Percentiles rank a stretch among this genome's conserved stretches.
Conservation (phyloP, 2,797 vertebrate genomes). For the Sitta carolinensis region DNA sequence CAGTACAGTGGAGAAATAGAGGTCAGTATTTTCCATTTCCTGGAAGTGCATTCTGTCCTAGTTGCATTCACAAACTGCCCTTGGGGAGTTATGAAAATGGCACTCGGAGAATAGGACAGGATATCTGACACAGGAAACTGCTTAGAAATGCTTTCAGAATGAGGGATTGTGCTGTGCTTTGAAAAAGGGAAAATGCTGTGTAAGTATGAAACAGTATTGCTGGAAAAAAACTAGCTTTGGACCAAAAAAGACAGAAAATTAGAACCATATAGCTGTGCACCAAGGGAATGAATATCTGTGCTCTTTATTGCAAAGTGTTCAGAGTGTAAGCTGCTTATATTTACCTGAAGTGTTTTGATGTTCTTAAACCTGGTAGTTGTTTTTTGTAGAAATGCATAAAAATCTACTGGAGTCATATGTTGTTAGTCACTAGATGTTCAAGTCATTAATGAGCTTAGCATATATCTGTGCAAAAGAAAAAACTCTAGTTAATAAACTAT, state of each 20-base stretch:
- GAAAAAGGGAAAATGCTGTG: conserved; percentile 28
- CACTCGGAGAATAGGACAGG: conserved; percentile 35
- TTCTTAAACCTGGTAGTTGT: background rate
- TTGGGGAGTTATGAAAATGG: conserved; percentile 62
- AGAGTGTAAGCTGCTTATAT: background rate
- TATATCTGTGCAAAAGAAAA: background rate
- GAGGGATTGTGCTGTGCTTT: conserved; percentile 24
- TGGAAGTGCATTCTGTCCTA: conserved; percentile 56
- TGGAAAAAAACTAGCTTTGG: background rate
- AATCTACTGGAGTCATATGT: background rate
- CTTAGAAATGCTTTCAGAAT: conserved; percentile 53
- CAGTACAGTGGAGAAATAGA: conserved; percentile 29
- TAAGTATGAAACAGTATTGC: background rate
- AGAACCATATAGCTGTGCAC: background rate
- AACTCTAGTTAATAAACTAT: background rate
- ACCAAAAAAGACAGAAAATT: background rate
- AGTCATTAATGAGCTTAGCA: background rate
- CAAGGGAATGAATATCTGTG: background rate
- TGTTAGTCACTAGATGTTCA: background rate
- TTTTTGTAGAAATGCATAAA: background rate
- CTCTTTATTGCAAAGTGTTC: background rate
- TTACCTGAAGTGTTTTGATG: background rate
- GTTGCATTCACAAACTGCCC: conserved; percentile 44
- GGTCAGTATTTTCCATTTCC: conserved; percentile 67
- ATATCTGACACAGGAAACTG: conserved; percentile 63